Evolutionary conservation across 2,888 invertebrate genomes (phyloP), one percentile per base, ranked within the genome.

Genomic region (Helicoverpa assulta): DNA sequence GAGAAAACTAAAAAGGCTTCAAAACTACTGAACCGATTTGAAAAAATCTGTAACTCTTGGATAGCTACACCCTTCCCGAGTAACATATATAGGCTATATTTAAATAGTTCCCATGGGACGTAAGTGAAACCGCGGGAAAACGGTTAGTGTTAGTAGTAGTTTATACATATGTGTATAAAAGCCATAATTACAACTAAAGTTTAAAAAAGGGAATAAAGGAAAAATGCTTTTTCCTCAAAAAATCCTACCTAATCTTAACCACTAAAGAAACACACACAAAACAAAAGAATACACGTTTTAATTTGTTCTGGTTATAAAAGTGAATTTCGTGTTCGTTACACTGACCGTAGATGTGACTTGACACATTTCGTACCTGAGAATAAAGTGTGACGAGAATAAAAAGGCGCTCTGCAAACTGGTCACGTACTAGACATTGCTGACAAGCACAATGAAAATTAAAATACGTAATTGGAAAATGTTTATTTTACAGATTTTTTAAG

Each of bases 381-480:
- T 62, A 62, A 62, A 76, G 52, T 80, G 61, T 62, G 70, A 56
- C 57, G 62, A 40, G 58, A 65, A 76, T 62, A 62, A 62, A 78
- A 69, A 59, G n/a, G 47, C 16, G 29, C 55, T 76, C 10, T 37
- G 64, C 56, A 76, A 40, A 51, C 59, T 52, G 80, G 80, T 76
- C 76, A 80, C 76, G 80, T 80, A 70, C 43, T 47, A 63, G 54
- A 62, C 59, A 51, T 57, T 18, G 47, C 60, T 53, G 53, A 56
- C 79, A 53, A 33, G 56, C 18, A 77, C 64, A 71, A 63, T 72
- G 55, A 53, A 75, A 73, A 59, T 62, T 59, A 62, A 73, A 78
- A 66, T 54, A n/a, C 47, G 47, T 47, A 26, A 43, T n/a, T 21
- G 26, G 5, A 18, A 47, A 56, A 40, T 40, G 19, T 40, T 29